Evolutionary conservation across 2,113 vertebrate genomes (phyloP).

Genomic region (Neogale vison): DNA sequence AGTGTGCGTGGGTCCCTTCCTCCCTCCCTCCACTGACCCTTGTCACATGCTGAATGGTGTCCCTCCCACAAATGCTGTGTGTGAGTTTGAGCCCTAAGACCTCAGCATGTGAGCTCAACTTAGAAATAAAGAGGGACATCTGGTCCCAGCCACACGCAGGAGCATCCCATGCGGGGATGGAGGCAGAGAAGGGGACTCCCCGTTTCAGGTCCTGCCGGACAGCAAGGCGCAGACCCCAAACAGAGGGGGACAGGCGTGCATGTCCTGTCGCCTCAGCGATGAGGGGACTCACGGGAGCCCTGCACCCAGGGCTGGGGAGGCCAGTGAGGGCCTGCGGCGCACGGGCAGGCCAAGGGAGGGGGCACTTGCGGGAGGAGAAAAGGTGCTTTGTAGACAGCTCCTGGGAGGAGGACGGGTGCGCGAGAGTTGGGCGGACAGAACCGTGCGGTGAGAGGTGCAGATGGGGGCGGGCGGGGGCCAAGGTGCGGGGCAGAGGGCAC

Average conservation of each 20-base stretch:
- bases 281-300: not conserved
- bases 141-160: not conserved
- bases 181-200: not conserved
- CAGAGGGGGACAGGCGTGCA: too few relatives aligned
- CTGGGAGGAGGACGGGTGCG: not conserved
- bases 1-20: not conserved
- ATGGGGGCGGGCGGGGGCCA: too few relatives aligned
- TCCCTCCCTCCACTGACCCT: not conserved
- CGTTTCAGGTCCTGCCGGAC: not conserved
- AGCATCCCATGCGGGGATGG: fast-evolving
- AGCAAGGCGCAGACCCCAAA: not conserved
- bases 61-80: not conserved
- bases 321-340: fast-evolving
- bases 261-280: not conserved
- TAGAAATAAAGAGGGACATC: not conserved
- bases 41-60: not conserved
- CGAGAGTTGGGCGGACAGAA: not conserved
- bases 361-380: not conserved
- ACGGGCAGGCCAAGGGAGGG: not conserved
- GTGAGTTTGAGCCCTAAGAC: not conserved
- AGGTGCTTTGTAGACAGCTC: not conserved
- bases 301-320: not conserved
- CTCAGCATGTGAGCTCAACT: not conserved
- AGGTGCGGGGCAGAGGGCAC: not conserved
- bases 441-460: not conserved